Conservation (phyloP, 2,888 invertebrate genomes). For the Eurois occulta region DNA sequence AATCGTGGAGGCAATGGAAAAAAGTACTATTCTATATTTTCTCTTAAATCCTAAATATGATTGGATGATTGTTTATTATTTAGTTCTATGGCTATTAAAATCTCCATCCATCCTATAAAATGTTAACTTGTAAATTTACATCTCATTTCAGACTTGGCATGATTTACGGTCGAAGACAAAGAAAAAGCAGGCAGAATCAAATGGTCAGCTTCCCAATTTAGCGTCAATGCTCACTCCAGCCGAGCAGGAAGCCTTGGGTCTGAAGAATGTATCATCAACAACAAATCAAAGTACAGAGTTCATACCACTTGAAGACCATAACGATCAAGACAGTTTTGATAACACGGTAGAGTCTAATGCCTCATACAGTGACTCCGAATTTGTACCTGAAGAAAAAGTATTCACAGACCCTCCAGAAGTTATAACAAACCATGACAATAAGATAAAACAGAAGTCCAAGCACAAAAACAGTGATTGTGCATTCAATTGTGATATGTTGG, state of each 20-base stretch:
- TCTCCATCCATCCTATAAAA: neutral
- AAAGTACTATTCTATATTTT: slow-evolving; percentile 74
- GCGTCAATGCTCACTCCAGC: slow-evolving; percentile 74
- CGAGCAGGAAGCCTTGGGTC: slow-evolving; percentile 81
- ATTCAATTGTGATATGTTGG: slow-evolving; percentile 83
- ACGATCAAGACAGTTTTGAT: slow-evolving; percentile 70
- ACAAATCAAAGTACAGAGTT: slow-evolving; percentile 78
- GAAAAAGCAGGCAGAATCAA: slow-evolving; percentile 74
- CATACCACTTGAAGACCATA: slow-evolving; percentile 73
- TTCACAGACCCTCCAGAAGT: slow-evolving; percentile 67
- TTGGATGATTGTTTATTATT: neutral
- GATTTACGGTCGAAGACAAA: slow-evolving; percentile 83
- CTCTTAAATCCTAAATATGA: neutral
- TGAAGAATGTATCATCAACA: slow-evolving; percentile 75
- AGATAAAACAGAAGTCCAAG: slow-evolving; percentile 66
- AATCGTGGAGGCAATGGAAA: slow-evolving; percentile 87
- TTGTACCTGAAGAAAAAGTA: slow-evolving; percentile 79
- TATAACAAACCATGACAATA: slow-evolving; percentile 68
- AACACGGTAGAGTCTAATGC: slow-evolving; percentile 72
- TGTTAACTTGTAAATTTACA: neutral
- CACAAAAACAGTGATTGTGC: slow-evolving; percentile 76
- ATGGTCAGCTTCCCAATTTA: slow-evolving; percentile 75
- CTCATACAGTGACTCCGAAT: slow-evolving; percentile 79
- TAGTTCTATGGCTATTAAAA: neutral
- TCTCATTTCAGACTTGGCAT: slow-evolving; percentile 85